Conservation (phyloP, 2,113 vertebrate species). For the Meriones unguiculatus region DNA sequence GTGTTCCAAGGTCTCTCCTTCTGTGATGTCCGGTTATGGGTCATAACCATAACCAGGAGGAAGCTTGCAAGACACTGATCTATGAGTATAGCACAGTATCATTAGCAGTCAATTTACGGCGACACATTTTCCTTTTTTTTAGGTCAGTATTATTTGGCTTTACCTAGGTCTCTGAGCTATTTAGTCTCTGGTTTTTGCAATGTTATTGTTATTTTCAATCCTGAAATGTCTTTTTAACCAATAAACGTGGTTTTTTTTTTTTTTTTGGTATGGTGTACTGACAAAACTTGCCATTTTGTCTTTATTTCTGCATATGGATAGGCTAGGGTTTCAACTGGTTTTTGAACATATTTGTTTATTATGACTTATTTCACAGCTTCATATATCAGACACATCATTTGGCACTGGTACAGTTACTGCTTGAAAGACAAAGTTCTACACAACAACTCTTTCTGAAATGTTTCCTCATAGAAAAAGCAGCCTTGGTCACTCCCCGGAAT, state of each 20-base stretch:
- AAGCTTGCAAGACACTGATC: neutral
- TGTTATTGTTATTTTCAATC: neutral
- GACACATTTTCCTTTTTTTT: neutral
- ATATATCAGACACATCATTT: neutral
- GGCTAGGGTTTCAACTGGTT: neutral
- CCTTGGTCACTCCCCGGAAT: neutral
- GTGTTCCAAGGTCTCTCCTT: neutral
- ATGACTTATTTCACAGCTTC: neutral
- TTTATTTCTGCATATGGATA: neutral
- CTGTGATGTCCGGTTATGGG: neutral
- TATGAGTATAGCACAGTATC: neutral
- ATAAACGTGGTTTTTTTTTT: neutral
- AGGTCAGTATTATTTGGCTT: neutral
- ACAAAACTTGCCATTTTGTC: neutral
- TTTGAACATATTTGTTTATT: neutral
- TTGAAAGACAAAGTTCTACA: neutral
- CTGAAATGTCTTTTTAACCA: neutral
- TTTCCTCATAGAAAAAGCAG: neutral
- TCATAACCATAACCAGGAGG: too few relatives aligned
- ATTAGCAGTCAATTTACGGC: neutral
- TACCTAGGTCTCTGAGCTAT: neutral
- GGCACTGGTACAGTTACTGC: neutral
- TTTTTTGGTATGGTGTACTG: neutral
- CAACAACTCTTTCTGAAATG: neutral
- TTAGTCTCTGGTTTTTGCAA: neutral